These are phyloP conservation scores for Doryteuthis pealeii DNA, from an alignment of 1,140 invertebrate species.

Conservation along the genomic window DNA sequence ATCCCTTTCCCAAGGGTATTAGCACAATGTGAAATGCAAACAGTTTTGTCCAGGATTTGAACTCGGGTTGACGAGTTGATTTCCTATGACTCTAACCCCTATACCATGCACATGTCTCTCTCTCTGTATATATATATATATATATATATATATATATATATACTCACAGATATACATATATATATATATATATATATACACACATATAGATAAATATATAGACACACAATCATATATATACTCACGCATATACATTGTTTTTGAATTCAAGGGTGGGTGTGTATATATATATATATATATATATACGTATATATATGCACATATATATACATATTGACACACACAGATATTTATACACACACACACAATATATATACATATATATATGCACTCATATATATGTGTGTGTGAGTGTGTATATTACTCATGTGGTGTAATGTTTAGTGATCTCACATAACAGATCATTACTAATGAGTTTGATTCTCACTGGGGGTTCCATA, in stretches of 20 bases:
- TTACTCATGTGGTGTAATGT: too few relatives aligned
- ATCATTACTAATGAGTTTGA: too few relatives aligned
- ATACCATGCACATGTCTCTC: too few relatives aligned
- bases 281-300: neutral
- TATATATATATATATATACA: conserved; percentile 3
- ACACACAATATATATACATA: conserved; percentile 2
- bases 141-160: neutral
- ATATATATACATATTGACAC: neutral
- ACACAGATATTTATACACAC: neutral
- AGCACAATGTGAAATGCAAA: too few relatives aligned
- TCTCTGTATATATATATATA: too few relatives aligned
- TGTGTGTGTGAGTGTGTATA: neutral
- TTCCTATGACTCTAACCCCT: too few relatives aligned
- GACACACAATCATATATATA: neutral
- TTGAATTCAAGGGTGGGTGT: neutral
- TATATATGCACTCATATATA: neutral
- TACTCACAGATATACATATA: neutral
- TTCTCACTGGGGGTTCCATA: too few relatives aligned
- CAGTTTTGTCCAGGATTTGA: too few relatives aligned
- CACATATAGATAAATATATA: conserved; percentile 10
- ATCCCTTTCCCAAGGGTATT: too few relatives aligned
- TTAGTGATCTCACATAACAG: too few relatives aligned
- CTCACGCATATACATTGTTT: neutral
- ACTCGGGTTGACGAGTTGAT: too few relatives aligned
- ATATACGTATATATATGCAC: neutral